Conservation (phyloP, 2,797 vertebrate genomes). For the Melanotaenia pygmaea region DNA sequence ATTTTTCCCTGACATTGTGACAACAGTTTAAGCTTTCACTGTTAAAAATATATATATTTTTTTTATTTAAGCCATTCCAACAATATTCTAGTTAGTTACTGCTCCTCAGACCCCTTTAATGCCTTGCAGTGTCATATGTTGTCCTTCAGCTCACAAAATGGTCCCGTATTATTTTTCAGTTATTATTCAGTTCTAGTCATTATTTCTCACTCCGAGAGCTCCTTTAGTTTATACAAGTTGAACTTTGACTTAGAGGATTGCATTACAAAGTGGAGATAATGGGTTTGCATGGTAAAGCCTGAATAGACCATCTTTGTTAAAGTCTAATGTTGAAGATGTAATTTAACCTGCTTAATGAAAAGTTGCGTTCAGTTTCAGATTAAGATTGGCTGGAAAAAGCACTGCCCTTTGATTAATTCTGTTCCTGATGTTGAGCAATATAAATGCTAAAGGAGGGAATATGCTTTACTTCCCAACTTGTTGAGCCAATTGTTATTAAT, state of each 20-base stretch:
- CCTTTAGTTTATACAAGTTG: background rate
- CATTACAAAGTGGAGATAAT: background rate
- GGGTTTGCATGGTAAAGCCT: background rate
- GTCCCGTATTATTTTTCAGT: background rate
- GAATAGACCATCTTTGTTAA: background rate
- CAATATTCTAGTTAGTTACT: constrained; percentile 44
- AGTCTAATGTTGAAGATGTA: background rate
- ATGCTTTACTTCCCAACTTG: too few relatives aligned
- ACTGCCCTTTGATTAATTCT: too few relatives aligned
- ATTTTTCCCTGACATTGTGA: constrained; percentile 36
- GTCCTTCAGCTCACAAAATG: background rate
- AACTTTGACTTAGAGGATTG: background rate
- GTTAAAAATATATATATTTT: constrained; percentile 20
- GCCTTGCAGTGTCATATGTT: constrained; percentile 14
- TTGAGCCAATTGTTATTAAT: too few relatives aligned
- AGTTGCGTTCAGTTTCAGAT: background rate
- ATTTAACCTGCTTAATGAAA: background rate
- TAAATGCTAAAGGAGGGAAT: too few relatives aligned
- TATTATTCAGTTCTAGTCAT: too few relatives aligned
- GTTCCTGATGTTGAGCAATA: too few relatives aligned
- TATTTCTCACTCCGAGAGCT: background rate
- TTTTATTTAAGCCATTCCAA: constrained; percentile 12
- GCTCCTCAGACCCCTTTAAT: constrained; percentile 40
- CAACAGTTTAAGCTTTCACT: constrained; percentile 44
- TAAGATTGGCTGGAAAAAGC: too few relatives aligned